These are phyloP conservation scores for Cylloceria caligata DNA, from an alignment of 2,888 invertebrate species.

Conservation along the genomic window DNA sequence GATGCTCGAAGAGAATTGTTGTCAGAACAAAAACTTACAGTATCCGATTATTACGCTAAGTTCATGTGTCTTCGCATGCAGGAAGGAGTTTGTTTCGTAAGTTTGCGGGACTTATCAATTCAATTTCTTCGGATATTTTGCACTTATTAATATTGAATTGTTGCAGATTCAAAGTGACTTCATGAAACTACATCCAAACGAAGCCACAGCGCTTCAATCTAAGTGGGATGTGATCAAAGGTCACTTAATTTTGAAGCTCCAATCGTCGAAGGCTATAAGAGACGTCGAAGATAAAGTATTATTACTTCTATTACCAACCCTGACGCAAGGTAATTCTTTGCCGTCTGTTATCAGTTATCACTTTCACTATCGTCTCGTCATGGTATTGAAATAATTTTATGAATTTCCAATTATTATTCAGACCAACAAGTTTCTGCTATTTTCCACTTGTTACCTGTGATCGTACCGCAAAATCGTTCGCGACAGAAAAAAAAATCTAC, in stretches of 20 bases:
- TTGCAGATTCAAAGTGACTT: slow-evolving; percentile 24
- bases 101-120: neutral
- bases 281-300: slow-evolving; percentile 8
- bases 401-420: no score
- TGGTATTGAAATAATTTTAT: no score
- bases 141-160: neutral
- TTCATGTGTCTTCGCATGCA: slow-evolving; percentile 2
- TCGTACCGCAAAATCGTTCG: neutral
- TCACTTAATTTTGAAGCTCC: slow-evolving; percentile 1
- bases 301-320: neutral
- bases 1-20: slow-evolving; percentile 1
- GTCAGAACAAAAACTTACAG: neutral
- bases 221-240: slow-evolving; percentile 14
- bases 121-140: neutral
- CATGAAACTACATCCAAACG: neutral
- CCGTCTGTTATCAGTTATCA: neutral
- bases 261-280: slow-evolving; percentile 1
- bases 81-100: neutral
- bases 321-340: neutral
- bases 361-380: no score
- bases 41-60: neutral
- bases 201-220: neutral
- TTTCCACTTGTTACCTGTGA: neutral
- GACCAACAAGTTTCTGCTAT: neutral
- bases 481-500: neutral